Evolutionary conservation across 2,113 vertebrate species (phyloP), one percentile per base, ranked within the genome.

Genomic region (Laterallus jamaicensis): DNA sequence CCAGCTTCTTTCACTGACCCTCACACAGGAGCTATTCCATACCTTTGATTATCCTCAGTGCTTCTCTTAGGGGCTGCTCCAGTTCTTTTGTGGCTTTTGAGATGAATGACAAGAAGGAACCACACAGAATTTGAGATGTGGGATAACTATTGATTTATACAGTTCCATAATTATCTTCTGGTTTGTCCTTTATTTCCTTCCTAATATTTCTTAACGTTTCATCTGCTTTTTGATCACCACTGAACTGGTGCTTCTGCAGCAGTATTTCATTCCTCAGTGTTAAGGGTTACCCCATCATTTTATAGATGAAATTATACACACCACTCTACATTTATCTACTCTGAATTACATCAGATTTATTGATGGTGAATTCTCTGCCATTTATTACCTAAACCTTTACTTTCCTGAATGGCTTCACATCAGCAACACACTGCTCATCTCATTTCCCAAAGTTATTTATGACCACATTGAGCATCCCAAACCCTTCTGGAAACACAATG

Each of bases 111-210:
- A 89, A 82, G 78, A 50, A 73, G 8, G 32, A 86, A 63, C 19
- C 56, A 16, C 77, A 60, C 3, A 59, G 60, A 78, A 86, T 0
- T 78, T 83, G 88, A 83, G 70, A 63, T 44, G 88, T n/a, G 69
- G 81, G 39, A 75, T 63, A 64, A 31, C 39, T 62, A 76, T 0
- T 91, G 94, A 93, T 93, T 95, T 84, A 95, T 78, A 59, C n/a
- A 92, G 73, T 82, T 78, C 16, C 69, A 6, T 58, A 80, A 93
- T 93, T 68, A 91, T 28, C 35, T 71, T 75, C 88, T 91, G 94
- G 60, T 89, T 83, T 89, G 69, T 68, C 89, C 82, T 52, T 83
- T 75, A 35, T 93, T 92, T 92, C 93, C 91, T 95, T 76, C 62
- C 81, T 74, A 52, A 71, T 11, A 47, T 26, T 94, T 70, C 68